phyloP scores from a whole-genome alignment of 1,140 invertebrate species.

The Metaphire vulgaris region DNA sequence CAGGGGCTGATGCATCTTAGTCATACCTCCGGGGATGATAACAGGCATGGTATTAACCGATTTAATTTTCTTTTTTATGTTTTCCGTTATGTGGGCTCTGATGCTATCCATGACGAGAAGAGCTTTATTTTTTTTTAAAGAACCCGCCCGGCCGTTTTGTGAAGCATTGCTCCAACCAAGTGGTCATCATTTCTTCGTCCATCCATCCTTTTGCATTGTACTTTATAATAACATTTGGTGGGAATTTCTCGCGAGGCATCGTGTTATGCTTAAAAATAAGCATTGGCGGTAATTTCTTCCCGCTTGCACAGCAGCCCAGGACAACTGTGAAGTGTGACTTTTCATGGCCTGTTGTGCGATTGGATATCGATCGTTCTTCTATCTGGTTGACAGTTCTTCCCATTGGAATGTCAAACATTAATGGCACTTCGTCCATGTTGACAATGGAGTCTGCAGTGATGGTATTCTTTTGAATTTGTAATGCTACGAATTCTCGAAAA shows the following conservation, averaged over 20 bases:
- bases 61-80: not conserved
- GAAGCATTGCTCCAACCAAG: slow-evolving; percentile 7
- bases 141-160: not conserved
- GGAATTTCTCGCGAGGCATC: slow-evolving; percentile 21
- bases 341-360: slow-evolving; percentile 31
- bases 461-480: slow-evolving; percentile 21
- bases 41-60: not conserved
- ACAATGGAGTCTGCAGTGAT: slow-evolving; percentile 25
- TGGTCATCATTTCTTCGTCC: slow-evolving; percentile 7
- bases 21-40: not conserved
- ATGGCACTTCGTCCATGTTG: slow-evolving; percentile 36
- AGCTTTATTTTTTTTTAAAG: slow-evolving; percentile 7
- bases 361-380: slow-evolving; percentile 27
- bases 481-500: slow-evolving; percentile 29
- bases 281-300: slow-evolving; percentile 27
- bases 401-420: slow-evolving; percentile 32
- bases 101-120: not conserved
- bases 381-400: slow-evolving; percentile 32
- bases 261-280: slow-evolving; percentile 32
- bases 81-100: not conserved
- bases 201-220: slow-evolving; percentile 19
- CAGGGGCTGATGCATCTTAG: not conserved
- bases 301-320: slow-evolving; percentile 27
- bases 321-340: slow-evolving; percentile 31
- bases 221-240: not conserved